Evolutionary conservation across 2,888 invertebrate genomes (phyloP).

Genomic region (Sthenelais limicola): DNA sequence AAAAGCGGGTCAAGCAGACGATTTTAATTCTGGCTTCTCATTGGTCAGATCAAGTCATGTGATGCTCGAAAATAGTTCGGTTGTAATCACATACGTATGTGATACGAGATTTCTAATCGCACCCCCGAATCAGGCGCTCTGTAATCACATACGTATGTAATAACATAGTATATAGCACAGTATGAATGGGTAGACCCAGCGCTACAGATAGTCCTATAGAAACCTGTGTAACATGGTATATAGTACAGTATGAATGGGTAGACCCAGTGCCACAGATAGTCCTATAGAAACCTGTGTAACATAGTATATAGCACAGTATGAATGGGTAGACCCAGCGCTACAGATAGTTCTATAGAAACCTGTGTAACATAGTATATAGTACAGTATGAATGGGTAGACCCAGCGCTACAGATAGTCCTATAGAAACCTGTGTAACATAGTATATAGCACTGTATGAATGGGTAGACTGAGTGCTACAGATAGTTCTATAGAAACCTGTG

Average conservation of each 20-base stretch:
- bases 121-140: too few relatives aligned
- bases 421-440: background rate
- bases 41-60: too few relatives aligned
- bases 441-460: background rate
- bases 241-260: slow-evolving; percentile 8
- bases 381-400: slow-evolving; percentile 1
- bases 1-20: too few relatives aligned
- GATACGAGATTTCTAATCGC: background rate
- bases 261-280: background rate
- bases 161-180: slow-evolving; percentile 1
- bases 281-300: background rate
- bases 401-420: background rate
- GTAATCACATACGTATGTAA: background rate
- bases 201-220: slow-evolving; percentile 3
- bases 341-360: background rate
- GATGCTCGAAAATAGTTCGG: too few relatives aligned
- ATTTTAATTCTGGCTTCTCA: too few relatives aligned
- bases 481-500: background rate
- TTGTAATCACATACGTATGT: background rate
- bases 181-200: slow-evolving; percentile 1
- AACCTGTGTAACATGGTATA: background rate
- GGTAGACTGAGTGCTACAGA: background rate
- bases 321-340: background rate
- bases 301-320: background rate
- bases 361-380: background rate